phyloP scores from a whole-genome alignment of 2,113 vertebrate genomes.

The Heterotis niloticus region DNA sequence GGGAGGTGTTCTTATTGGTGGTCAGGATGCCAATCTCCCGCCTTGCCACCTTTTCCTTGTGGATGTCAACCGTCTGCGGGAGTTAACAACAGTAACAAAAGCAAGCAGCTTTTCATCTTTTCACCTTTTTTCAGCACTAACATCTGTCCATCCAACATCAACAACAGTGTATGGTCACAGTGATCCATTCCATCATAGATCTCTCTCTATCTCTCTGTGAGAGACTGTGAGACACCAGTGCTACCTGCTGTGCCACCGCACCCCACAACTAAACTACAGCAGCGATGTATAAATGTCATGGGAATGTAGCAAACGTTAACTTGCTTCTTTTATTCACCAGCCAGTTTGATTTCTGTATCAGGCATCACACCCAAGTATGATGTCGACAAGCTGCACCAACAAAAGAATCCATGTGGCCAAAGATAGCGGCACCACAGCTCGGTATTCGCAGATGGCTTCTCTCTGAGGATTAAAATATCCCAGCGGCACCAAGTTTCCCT shows the following conservation, averaged over 20 bases:
- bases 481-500: neutral
- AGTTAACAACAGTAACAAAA: neutral
- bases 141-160: no score
- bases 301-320: neutral
- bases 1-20: conserved; percentile 98
- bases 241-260: neutral
- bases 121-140: no score
- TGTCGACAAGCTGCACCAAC: neutral
- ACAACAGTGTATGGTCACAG: no score
- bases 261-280: neutral
- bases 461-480: neutral
- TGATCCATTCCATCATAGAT: no score
- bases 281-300: neutral
- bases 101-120: neutral
- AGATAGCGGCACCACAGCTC: no score
- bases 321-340: neutral
- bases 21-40: conserved; percentile 99
- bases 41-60: conserved; percentile 98
- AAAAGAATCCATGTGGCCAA: neutral
- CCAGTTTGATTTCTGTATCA: neutral
- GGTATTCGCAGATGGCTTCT: no score
- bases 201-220: no score
- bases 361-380: neutral
- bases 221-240: neutral
- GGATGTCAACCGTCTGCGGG: conserved; percentile 95